phyloP scores from a whole-genome alignment of 2,113 vertebrate genomes.

The Calidris pugnax region DNA sequence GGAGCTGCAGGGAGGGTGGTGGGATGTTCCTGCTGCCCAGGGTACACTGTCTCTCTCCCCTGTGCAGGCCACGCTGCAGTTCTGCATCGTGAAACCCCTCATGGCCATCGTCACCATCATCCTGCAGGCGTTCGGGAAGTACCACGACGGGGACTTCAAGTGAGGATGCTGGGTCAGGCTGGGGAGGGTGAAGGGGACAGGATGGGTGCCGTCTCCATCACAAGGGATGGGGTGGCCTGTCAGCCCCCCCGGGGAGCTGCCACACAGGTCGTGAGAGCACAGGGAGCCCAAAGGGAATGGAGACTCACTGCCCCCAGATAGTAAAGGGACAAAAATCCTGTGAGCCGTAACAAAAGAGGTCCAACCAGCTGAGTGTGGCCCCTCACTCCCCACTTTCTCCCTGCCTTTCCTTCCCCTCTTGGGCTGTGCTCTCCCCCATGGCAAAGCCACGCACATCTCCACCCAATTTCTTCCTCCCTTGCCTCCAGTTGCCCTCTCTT shows the following conservation, averaged over 20 bases:
- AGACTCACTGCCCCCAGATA: neutral
- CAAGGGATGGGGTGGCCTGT: neutral
- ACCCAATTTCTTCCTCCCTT: neutral
- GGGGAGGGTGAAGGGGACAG: neutral
- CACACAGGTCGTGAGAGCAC: neutral
- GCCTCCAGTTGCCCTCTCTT: neutral
- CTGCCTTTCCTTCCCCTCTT: neutral
- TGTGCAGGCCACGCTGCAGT: conserved; percentile 92
- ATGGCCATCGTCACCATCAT: conserved; percentile 92
- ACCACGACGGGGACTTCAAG: conserved; percentile 96
- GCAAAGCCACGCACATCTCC: neutral
- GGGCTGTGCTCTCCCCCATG: neutral
- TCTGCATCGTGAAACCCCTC: conserved; percentile 94
- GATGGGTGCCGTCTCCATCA: neutral
- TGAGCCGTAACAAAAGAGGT: neutral
- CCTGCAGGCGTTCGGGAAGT: conserved; percentile 92
- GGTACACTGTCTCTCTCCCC: neutral
- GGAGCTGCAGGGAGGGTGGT: neutral
- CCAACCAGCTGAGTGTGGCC: neutral
- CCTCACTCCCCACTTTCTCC: neutral
- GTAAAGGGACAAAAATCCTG: neutral
- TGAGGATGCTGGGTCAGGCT: conserved; percentile 67
- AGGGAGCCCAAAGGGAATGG: neutral
- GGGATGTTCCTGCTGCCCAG: neutral
- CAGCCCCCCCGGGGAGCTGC: neutral